Conservation (phyloP, 2,113 vertebrate genomes). For the Aegithalos caudatus region DNA sequence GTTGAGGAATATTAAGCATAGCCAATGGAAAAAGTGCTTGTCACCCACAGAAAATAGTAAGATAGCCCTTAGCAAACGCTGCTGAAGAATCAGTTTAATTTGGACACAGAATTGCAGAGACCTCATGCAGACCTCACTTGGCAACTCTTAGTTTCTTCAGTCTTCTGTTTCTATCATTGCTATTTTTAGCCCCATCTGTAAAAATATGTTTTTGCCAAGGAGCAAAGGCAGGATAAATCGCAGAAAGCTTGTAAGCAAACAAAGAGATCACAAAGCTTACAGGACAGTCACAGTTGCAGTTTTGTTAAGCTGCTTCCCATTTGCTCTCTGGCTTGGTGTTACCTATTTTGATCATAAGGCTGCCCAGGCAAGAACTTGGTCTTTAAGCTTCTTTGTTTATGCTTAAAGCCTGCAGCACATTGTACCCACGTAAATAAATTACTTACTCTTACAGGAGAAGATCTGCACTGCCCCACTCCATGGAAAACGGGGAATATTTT, state of each 20-base stretch:
- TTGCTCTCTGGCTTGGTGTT: background rate
- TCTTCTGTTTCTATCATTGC: conserved; percentile 4
- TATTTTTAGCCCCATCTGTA: conserved; percentile 53
- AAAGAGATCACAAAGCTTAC: background rate
- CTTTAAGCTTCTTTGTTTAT: background rate
- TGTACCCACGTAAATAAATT: background rate
- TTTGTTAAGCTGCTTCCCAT: background rate
- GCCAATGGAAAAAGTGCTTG: background rate
- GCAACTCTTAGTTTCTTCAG: background rate
- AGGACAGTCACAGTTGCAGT: background rate
- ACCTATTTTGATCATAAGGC: background rate
- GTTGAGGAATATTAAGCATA: background rate
- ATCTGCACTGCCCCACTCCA: background rate
- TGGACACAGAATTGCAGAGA: background rate
- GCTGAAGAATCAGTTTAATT: background rate
- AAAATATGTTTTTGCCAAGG: conserved; percentile 40
- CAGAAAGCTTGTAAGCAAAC: conserved; percentile 21
- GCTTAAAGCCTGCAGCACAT: background rate
- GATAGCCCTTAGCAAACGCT: background rate
- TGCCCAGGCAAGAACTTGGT: background rate
- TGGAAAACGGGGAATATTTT: background rate
- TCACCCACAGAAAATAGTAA: background rate
- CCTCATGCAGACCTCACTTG: conserved; percentile 5
- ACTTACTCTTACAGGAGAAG: background rate
- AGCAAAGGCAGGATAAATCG: conserved; percentile 1